Evolutionary conservation across 2,113 vertebrate genomes (phyloP), one percentile per base, ranked within the genome.

Genomic region (Orientallactaga bullata): DNA sequence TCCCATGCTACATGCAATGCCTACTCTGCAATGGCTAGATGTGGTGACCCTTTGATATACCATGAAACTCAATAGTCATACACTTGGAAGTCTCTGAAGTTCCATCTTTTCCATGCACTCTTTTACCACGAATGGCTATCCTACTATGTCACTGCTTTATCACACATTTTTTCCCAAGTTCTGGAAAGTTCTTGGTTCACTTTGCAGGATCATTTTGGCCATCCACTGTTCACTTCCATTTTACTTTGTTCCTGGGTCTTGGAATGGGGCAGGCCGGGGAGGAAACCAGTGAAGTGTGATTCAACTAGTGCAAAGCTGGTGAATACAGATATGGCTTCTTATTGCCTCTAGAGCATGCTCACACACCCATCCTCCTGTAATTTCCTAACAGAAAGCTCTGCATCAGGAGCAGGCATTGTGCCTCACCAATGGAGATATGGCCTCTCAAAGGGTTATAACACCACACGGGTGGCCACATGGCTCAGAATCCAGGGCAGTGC

Each of bases 401-500:
- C 37, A 77, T 35, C 3, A 18, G 65, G 60, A n/a, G 13, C 42
- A 72, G 51, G 61, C 9, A 12, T 47, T 26, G 24, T 17, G 74
- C 37, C 20, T 78, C 17, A 76, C 39, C 15, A 6, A 32, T 2
- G 39, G 39, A 0, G 20, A 21, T 20, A 37, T 69, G 79, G 24
- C 7, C 82, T 68, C 65, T 69, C 11, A 2, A 15, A 51, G 18
- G n/a, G 15, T 35, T 7, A 28, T 32, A 58, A 8, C 0, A 7
- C 66, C 55, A 72, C 0, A 0, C 39, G n/a, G 16, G 11, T 23
- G 32, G 30, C 35, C 88, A 73, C 4, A 3, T 3, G 0, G 0
- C 32, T 7, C 37, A 47, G 58, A 91, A 7, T 60, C 26, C 17
- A 71, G n/a, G 37, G 58, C 13, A 10, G 21, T 24, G 7, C 3